Conservation (phyloP, 2,113 vertebrate genomes). For the Istiophorus platypterus region DNA sequence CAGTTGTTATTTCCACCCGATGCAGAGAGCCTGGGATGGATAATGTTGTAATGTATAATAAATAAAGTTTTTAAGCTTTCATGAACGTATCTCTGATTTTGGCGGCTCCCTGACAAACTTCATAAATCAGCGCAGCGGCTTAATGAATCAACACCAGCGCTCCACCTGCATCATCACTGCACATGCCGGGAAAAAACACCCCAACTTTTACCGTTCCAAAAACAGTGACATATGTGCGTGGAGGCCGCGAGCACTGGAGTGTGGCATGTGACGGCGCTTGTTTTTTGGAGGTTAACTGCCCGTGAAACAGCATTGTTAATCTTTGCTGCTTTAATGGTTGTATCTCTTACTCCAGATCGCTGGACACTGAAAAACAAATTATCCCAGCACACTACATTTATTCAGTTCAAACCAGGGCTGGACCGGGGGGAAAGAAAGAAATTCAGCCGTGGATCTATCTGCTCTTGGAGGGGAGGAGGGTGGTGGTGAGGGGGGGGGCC, state of each 20-base stretch:
- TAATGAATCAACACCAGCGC: constrained; percentile 27
- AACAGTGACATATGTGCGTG: constrained; percentile 2
- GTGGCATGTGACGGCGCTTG: constrained; percentile 17
- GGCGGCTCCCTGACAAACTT: constrained; percentile 58
- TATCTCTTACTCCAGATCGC: constrained; percentile 60
- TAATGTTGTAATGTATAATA: constrained; percentile 64
- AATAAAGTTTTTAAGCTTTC: constrained; percentile 58
- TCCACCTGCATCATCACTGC: not conserved
- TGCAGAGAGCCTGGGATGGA: not conserved
- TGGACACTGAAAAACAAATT: constrained; percentile 54
- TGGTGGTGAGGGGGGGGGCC: too few relatives aligned
- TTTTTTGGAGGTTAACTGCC: constrained; percentile 53
- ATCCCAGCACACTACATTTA: constrained; percentile 34
- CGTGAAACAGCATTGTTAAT: constrained; percentile 71
- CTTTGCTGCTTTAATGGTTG: constrained; percentile 61
- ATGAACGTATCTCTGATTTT: constrained; percentile 36
- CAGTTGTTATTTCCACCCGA: constrained; percentile 31
- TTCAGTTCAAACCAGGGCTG: constrained; percentile 14
- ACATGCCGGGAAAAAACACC: not conserved
- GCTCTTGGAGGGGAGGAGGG: too few relatives aligned
- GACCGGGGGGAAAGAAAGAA: not conserved
- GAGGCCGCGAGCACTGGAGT: constrained; percentile 17
- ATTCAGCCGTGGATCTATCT: not conserved
- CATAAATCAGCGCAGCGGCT: constrained; percentile 54
- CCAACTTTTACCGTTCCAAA: not conserved